These are phyloP conservation scores for Pseudopipra pipra DNA, from an alignment of 2,113 vertebrate species.

Conservation along the genomic window DNA sequence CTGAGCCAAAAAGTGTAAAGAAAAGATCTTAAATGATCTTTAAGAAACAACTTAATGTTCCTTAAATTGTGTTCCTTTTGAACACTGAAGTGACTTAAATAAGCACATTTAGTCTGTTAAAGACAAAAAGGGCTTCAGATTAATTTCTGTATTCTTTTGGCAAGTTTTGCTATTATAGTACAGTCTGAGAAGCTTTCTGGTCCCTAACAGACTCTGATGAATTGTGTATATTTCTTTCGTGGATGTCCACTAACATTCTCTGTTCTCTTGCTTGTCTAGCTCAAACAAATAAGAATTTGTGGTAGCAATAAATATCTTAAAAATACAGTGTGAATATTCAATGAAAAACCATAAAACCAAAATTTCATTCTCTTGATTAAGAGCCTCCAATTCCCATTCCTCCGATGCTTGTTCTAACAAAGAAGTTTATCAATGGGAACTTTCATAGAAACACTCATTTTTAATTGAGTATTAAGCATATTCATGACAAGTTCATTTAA, in stretches of 20 bases:
- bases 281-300: background rate
- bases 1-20: constrained; percentile 5
- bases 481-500: background rate
- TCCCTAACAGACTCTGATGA: background rate
- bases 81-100: constrained; percentile 12
- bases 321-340: background rate
- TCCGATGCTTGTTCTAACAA: background rate
- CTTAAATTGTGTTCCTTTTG: background rate
- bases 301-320: background rate
- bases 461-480: background rate
- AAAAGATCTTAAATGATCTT: constrained; percentile 6
- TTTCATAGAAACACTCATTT: background rate
- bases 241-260: background rate
- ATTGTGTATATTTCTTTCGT: background rate
- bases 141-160: background rate
- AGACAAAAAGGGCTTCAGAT: background rate
- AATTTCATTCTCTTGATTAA: background rate
- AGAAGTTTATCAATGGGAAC: background rate
- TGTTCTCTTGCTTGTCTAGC: background rate
- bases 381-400: background rate
- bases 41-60: background rate
- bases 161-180: background rate
- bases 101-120: background rate
- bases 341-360: background rate
- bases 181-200: background rate